Evolutionary conservation across 1,140 invertebrate genomes (phyloP), one percentile per base, ranked within the genome.

Genomic region (Calliphora vicina): DNA sequence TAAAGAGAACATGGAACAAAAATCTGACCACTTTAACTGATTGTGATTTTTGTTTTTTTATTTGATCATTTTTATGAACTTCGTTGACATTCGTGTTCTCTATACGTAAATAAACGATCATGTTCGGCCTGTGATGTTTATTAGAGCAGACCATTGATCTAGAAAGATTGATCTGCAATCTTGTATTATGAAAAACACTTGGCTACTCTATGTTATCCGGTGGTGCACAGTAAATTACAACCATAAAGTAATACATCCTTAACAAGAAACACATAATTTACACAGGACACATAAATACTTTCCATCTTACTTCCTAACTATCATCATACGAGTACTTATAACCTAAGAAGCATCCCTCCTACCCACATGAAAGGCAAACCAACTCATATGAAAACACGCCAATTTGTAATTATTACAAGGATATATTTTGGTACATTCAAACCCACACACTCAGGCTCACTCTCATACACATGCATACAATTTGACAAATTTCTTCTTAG

Each of bases 401-500:
- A 67, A 67, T 67, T 67, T 67, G 61, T 67, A 67, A 67, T 67
- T 67, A 67, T 25, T 25, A 67, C 61, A 67, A 20, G 20, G 20
- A 67, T 6, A 10, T 67, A 23, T 17, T 61, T 61, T 61, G 1
- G 13, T n/a, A 61, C 50, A 17, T 17, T 17, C 17, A 61, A n/a
- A n/a, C n/a, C n/a, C 50, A 1, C 50, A 17, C 50, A 57, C n/a
- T 15, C 45, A n/a, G 3, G 0, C 50, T 15, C 1, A n/a, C 50
- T 15, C 1, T 15, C 50, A n/a, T n/a, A 5, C 50, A 23, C 20
- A 0, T 10, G 20, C 57, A 23, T 17, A 57, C 20, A 67, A 67
- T 67, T 25, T 67, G 61, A 67, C 61, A 67, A 67, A 67, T 67
- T 20, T 67, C 61, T 67, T 23, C 61, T 67, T 67, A 67, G 61